Evolutionary conservation across 2,888 invertebrate species (phyloP).

Genomic region (Ophion ellenae): DNA sequence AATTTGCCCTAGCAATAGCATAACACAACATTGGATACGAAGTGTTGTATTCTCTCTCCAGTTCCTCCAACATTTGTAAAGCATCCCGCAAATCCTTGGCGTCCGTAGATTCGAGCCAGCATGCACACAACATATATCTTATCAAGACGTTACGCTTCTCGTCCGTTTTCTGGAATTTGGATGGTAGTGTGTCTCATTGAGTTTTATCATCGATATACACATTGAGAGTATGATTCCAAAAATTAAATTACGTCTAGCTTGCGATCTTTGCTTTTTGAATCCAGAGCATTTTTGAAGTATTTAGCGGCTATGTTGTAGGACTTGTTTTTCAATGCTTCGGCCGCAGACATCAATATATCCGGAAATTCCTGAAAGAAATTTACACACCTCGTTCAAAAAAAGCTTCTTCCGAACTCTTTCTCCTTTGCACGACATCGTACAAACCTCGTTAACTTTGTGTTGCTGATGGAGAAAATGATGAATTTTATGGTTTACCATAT

Average conservation of each 20-base stretch:
- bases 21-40: conserved; percentile 72
- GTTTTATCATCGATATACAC: neutral
- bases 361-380: conserved; percentile 22
- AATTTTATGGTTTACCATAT: conserved; percentile 10
- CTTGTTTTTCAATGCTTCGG: conserved; percentile 43
- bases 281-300: conserved; percentile 57
- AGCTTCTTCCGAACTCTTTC: neutral
- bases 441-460: neutral
- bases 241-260: conserved; percentile 41
- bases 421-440: neutral
- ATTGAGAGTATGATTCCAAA: neutral
- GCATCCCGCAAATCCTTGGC: conserved; percentile 69
- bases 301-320: conserved; percentile 51
- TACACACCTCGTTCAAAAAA: neutral
- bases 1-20: conserved; percentile 70
- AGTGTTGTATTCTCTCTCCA: conserved; percentile 64
- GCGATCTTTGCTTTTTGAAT: conserved; percentile 15
- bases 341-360: conserved; percentile 36
- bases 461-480: neutral
- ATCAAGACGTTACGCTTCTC: conserved; percentile 56
- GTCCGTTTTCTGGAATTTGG: conserved; percentile 56
- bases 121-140: conserved; percentile 70
- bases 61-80: conserved; percentile 60
- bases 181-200: neutral
- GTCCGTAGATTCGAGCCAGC: conserved; percentile 61